Conservation (phyloP, 2,797 vertebrate species). For the Xenops minutus region DNA sequence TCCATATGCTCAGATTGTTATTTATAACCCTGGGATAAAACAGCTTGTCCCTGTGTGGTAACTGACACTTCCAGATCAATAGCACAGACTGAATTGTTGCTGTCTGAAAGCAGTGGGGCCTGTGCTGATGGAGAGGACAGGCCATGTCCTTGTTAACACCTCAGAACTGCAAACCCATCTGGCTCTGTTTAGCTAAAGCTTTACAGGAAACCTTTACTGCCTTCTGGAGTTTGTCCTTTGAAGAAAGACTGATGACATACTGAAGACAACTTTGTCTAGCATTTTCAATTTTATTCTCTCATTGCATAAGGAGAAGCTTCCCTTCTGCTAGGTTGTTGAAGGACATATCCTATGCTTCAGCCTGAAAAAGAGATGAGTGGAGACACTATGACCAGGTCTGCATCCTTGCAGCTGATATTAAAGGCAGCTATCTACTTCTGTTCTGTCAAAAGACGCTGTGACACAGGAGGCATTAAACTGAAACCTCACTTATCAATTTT, state of each 20-base stretch:
- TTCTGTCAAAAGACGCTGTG: neutral
- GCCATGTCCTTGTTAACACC: conserved; percentile 37
- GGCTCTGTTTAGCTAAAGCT: conserved; percentile 6
- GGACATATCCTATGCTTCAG: neutral
- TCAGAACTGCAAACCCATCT: conserved; percentile 42
- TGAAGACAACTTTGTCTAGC: neutral
- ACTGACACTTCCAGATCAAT: conserved; percentile 49
- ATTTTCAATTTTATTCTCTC: neutral
- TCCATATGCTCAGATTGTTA: neutral
- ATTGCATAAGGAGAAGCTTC: neutral
- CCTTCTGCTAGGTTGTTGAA: neutral
- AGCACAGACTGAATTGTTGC: neutral
- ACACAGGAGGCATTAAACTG: neutral
- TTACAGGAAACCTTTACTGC: neutral
- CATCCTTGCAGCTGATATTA: neutral
- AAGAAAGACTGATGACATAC: neutral
- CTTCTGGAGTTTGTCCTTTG: conserved; percentile 24
- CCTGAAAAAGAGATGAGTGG: neutral
- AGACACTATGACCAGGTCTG: neutral
- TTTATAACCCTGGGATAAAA: conserved; percentile 34
- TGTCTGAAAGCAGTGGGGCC: neutral
- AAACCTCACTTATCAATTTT: neutral
- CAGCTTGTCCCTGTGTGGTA: neutral
- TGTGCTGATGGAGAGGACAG: neutral
- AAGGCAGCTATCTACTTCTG: neutral